Evolutionary conservation across 1,140 invertebrate species (phyloP), one percentile per base, ranked within the genome.

Genomic region (Caenorhabditis remanei): DNA sequence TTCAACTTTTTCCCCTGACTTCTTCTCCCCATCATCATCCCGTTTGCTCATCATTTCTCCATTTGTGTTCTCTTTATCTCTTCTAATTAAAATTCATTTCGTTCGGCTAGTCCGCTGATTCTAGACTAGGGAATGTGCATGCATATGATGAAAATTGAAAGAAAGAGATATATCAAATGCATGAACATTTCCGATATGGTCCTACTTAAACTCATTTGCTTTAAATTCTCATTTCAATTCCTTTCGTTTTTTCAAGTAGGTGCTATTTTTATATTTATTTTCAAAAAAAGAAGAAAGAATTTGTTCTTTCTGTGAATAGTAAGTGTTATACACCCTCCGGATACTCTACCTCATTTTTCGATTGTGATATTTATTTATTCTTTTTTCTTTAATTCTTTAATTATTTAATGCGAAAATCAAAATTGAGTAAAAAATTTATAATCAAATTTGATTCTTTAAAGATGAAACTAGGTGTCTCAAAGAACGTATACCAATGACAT

Each of bases 121-220:
- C n/a, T 63, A 63, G 71, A 79, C 71, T 50, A 48, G 71, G 46
- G 71, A 79, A 79, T 79, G 71, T 19, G n/a, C 71, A 79, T 71
- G 65, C 41, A 71, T 71, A 41, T 71, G 11, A 21, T 13, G 11
- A 32, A 13, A 32, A 40, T 4, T 11, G 14, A 63, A 40, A 63
- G 21, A 32, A n/a, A 21, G 13, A 3, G 5, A 32, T 63, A 32
- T 11, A 63, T 21, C 19, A 50, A 8, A 50, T 79, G 71, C 71
- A 79, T 79, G 71, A 14, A 7, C 46, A 79, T 79, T 79, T n/a
- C 14, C 67, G 11, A 41, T 14, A 13, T 21, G 21, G n/a, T 71
- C 65, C 40, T 71, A 43, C 65, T 71, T 43, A 71, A 71, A 9
- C 32, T 46, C 19, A 19, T 11, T 71, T 71, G 65, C 65, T 71